phyloP scores from a whole-genome alignment of 2,797 vertebrate genomes.

The Sebastes dallii region DNA sequence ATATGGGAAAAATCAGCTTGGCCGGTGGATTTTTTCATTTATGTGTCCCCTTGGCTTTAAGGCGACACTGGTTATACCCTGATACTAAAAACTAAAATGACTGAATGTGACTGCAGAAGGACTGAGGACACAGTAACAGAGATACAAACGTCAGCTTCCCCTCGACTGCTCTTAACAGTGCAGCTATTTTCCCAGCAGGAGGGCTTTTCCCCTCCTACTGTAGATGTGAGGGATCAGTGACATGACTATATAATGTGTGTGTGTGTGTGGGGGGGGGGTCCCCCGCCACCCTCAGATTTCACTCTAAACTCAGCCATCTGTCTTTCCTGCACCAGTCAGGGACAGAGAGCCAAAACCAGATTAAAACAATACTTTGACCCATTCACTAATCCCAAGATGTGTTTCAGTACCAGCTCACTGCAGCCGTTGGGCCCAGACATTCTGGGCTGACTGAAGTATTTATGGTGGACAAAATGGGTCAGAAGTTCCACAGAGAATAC shows the following conservation, averaged over 20 bases:
- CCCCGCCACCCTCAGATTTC: neutral
- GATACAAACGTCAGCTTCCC: neutral
- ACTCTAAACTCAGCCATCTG: slow-evolving; percentile 60
- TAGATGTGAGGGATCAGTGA: neutral
- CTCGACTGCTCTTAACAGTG: neutral
- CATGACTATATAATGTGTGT: slow-evolving; percentile 1
- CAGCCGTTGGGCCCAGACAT: neutral
- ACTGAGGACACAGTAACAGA: neutral
- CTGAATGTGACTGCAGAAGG: neutral
- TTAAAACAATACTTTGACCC: slow-evolving; percentile 67
- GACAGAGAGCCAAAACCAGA: slow-evolving; percentile 48
- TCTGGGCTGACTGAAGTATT: neutral
- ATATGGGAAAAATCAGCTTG: too few species aligned
- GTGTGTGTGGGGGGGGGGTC: too few species aligned
- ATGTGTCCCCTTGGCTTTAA: too few species aligned
- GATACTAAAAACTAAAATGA: neutral
- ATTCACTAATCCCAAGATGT: slow-evolving; percentile 59
- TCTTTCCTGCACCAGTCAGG: slow-evolving; percentile 35
- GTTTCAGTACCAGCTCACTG: slow-evolving; percentile 21
- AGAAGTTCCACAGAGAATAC: neutral
- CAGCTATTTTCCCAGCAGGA: neutral
- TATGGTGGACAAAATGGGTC: neutral
- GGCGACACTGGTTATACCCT: neutral
- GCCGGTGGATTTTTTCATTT: too few species aligned
- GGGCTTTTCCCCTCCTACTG: neutral